Percentiles rank a stretch among this genome's conserved stretches.
These are phyloP conservation scores for Pterocles gutturalis DNA, from an alignment of 2,113 vertebrate species.

Conservation along the genomic window DNA sequence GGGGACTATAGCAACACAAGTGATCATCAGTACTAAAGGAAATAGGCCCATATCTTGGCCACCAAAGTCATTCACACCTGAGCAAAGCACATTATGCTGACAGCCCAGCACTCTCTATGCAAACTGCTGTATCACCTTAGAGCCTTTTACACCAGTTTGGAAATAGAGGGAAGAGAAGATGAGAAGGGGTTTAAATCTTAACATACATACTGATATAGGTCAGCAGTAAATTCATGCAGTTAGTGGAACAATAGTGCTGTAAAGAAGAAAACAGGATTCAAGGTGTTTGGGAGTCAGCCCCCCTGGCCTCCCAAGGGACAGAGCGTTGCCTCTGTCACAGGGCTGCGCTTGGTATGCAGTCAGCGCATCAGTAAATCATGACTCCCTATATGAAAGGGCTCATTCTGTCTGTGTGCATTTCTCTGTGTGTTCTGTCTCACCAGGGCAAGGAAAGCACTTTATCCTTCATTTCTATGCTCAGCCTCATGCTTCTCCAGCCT, in stretches of 20 bases:
- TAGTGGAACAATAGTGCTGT: neutral
- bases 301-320: fast-evolving
- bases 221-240: neutral
- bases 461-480: conserved; percentile 60
- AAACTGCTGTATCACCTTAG: neutral
- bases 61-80: neutral
- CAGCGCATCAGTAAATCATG: neutral
- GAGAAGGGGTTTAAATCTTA: neutral
- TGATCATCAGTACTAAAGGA: neutral
- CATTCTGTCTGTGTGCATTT: conserved; percentile 36
- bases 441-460: neutral
- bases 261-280: neutral
- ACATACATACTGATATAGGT: neutral
- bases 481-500: neutral
- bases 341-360: conserved; percentile 25
- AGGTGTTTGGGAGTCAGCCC: neutral
- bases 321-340: neutral
- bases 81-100: neutral
- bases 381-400: conserved; percentile 1
- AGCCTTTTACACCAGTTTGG: neutral
- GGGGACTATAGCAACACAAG: neutral
- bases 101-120: neutral
- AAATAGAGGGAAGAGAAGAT: neutral
- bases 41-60: neutral
- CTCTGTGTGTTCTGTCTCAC: neutral